A percentile compares a stretch with the other conserved stretches of the same genome.
Evolutionary conservation across 2,113 vertebrate genomes (phyloP).

Genomic region (Deroptyus accipitrinus): DNA sequence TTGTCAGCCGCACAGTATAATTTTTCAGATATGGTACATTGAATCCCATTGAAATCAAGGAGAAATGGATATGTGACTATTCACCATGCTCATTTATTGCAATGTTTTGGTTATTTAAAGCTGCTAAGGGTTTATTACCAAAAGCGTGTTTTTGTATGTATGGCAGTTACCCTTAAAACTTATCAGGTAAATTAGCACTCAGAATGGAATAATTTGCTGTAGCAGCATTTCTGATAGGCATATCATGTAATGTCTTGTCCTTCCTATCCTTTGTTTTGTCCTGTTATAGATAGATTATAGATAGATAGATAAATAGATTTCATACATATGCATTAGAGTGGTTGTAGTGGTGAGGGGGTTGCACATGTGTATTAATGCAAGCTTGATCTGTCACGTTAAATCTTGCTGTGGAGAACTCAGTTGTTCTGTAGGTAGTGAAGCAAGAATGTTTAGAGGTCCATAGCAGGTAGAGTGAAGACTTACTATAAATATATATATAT

Average conservation of each 20-base stretch:
- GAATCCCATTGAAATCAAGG: conserved; percentile 1
- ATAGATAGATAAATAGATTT: background rate
- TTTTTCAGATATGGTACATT: conserved; percentile 24
- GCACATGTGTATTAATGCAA: background rate
- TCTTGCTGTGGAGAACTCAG: background rate
- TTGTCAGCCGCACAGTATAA: background rate
- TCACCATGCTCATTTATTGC: background rate
- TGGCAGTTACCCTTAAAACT: background rate
- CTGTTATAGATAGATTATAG: background rate
- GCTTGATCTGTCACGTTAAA: background rate
- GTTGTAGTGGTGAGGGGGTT: background rate
- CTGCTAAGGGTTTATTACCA: background rate
- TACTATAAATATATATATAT: background rate
- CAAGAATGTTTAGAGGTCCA: background rate
- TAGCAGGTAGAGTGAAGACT: background rate
- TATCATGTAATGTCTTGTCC: background rate
- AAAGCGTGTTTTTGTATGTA: background rate
- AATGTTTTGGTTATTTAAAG: conserved; percentile 29
- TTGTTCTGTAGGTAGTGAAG: background rate
- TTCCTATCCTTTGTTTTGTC: background rate
- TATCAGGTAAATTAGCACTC: background rate
- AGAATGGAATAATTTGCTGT: background rate
- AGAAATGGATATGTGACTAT: conserved; percentile 31
- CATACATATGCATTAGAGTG: background rate
- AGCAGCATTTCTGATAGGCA: background rate